phyloP scores from a whole-genome alignment of 2,797 vertebrate genomes.

The Pogoniulus pusillus region DNA sequence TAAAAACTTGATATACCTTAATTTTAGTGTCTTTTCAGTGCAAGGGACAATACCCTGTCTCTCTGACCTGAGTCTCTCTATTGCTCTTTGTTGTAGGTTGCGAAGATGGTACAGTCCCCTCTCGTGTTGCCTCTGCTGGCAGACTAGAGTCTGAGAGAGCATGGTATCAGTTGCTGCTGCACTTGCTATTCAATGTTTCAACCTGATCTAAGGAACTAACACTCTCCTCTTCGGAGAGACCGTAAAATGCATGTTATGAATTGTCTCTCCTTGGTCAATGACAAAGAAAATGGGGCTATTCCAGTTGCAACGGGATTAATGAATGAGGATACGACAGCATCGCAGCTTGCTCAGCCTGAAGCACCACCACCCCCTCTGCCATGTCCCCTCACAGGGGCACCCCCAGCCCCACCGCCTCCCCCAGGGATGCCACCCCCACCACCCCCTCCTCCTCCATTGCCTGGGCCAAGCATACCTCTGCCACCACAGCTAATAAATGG shows the following conservation, averaged over 20 bases:
- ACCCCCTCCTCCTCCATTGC: slow-evolving; percentile 67
- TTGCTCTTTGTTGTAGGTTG: slow-evolving; percentile 60
- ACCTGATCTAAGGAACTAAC: slow-evolving; percentile 54
- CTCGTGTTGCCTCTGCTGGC: background rate
- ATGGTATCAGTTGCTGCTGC: background rate
- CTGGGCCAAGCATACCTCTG: slow-evolving; percentile 57
- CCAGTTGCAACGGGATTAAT: slow-evolving; percentile 73
- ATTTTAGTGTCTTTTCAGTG: background rate
- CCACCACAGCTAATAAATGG: slow-evolving; percentile 63
- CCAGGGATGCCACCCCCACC: slow-evolving; percentile 27
- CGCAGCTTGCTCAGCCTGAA: slow-evolving; percentile 53
- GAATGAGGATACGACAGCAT: slow-evolving; percentile 65
- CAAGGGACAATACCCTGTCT: background rate
- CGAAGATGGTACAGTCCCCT: slow-evolving; percentile 32
- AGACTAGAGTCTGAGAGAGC: background rate
- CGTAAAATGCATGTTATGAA: slow-evolving; percentile 91
- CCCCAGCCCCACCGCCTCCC: slow-evolving; percentile 18
- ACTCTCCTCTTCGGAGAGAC: slow-evolving; percentile 66
- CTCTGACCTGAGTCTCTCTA: background rate
- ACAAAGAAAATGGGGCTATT: slow-evolving; percentile 86
- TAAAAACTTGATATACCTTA: background rate
- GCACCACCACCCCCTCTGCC: slow-evolving; percentile 48
- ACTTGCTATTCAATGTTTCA: background rate
- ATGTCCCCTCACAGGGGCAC: slow-evolving; percentile 50
- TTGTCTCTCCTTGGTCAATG: slow-evolving; percentile 84